These are phyloP conservation scores for Neopipo cinnamomea DNA, from an alignment of 2,113 vertebrate species.

Conservation along the genomic window DNA sequence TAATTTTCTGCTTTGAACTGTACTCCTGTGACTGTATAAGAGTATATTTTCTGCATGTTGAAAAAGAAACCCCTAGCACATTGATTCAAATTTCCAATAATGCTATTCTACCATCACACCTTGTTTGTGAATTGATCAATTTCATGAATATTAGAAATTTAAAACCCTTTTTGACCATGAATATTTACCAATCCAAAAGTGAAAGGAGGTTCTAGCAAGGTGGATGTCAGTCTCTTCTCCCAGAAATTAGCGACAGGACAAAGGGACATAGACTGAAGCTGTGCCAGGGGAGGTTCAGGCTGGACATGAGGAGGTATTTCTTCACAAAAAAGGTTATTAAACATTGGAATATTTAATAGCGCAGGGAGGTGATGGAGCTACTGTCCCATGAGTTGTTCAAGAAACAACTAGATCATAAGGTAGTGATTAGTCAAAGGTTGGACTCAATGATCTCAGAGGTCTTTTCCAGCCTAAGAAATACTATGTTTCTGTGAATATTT, in stretches of 20 bases:
- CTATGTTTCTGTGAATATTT: neutral
- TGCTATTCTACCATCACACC: neutral
- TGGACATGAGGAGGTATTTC: neutral
- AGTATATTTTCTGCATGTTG: neutral
- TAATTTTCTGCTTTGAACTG: neutral
- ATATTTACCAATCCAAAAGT: neutral
- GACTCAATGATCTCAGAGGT: neutral
- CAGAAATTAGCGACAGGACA: neutral
- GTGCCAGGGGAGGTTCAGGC: neutral
- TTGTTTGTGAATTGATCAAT: neutral
- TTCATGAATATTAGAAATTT: neutral
- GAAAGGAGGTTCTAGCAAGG: neutral
- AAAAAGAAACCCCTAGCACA: fast-evolving
- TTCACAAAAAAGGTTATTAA: neutral
- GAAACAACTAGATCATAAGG: neutral
- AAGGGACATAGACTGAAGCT: neutral
- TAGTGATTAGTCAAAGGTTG: neutral
- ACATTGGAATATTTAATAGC: neutral
- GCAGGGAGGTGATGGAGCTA: neutral
- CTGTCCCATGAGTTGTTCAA: no score
- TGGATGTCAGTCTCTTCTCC: neutral
- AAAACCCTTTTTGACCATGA: neutral
- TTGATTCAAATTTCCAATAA: neutral
- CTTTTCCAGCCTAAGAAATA: neutral
- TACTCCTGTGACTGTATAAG: neutral